phyloP scores from a whole-genome alignment of 92 coral and sea anemone species.

The Virgularia gustaviana region DNA sequence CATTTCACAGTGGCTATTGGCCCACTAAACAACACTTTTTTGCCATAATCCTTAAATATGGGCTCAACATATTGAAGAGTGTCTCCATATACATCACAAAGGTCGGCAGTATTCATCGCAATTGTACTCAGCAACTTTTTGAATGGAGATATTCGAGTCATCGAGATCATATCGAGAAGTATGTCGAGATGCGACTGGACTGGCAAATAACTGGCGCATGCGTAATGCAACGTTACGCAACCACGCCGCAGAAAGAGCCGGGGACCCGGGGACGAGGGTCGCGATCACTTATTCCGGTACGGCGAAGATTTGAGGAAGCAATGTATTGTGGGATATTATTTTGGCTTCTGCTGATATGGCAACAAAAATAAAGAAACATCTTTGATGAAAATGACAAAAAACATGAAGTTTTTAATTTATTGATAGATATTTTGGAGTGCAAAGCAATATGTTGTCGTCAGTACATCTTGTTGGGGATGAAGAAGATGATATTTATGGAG shows the following conservation, averaged over 20 bases:
- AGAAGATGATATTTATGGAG: slow-evolving; percentile 89
- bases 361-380: slow-evolving; percentile 2
- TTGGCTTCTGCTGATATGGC: slow-evolving; percentile 19
- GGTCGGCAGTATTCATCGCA: slow-evolving; percentile 76
- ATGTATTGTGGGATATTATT: slow-evolving; percentile 33
- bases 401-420: neutral
- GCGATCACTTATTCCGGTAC: neutral
- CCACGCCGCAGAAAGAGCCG: too few relatives aligned
- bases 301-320: neutral
- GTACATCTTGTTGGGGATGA: slow-evolving; percentile 99
- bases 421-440: neutral
- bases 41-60: slow-evolving; percentile 74
- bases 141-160: too few relatives aligned
- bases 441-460: slow-evolving; percentile 55
- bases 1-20: slow-evolving; percentile 84
- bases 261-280: too few relatives aligned
- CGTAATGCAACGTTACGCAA: too few relatives aligned
- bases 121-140: slow-evolving; percentile 28
- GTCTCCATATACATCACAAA: slow-evolving; percentile 85
- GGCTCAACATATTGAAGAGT: slow-evolving; percentile 85
- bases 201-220: neutral
- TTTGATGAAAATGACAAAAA: neutral
- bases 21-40: slow-evolving; percentile 74
- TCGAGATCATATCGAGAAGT: too few relatives aligned
- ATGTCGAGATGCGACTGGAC: too few relatives aligned